Conservation (phyloP, 2,888 invertebrate genomes). For the Agrenia bidenticulata region DNA sequence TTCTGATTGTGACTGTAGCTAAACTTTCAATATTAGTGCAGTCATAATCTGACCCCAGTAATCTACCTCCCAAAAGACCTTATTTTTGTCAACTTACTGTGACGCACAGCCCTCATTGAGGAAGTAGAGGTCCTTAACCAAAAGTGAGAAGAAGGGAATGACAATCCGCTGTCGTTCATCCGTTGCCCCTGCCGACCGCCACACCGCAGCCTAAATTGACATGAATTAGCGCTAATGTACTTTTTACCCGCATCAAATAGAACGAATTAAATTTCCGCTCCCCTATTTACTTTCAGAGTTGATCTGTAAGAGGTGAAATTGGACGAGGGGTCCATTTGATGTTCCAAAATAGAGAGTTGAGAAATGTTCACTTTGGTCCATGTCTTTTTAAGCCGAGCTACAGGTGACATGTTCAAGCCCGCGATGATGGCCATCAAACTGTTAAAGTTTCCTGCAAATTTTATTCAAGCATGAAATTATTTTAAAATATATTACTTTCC, state of each 20-base stretch:
- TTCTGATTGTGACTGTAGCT: no score
- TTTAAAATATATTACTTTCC: no score
- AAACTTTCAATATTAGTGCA: no score
- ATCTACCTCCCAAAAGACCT: constrained; percentile 11
- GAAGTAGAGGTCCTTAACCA: constrained; percentile 62
- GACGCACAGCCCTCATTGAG: constrained; percentile 60
- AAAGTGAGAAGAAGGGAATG: constrained; percentile 62
- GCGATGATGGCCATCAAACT: constrained; percentile 63
- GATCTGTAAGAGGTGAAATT: constrained; percentile 86
- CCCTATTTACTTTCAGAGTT: constrained; percentile 71
- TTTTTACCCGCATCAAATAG: no score
- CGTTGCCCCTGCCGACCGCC: constrained; percentile 53
- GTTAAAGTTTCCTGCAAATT: constrained; percentile 60
- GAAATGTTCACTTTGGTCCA: constrained; percentile 85
- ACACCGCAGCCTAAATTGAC: constrained; percentile 57
- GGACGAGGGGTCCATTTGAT: constrained; percentile 87
- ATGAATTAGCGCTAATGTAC: no score
- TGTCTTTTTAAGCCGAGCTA: constrained; percentile 63
- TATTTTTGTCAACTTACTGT: constrained; percentile 52
- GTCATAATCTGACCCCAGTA: neutral
- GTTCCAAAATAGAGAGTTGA: constrained; percentile 79
- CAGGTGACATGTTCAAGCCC: constrained; percentile 61
- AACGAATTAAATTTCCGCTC: neutral
- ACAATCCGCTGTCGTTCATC: constrained; percentile 58
- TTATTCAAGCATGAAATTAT: neutral